These are phyloP conservation scores for Meta bourneti DNA, from an alignment of 2,888 invertebrate species.

Conservation along the genomic window DNA sequence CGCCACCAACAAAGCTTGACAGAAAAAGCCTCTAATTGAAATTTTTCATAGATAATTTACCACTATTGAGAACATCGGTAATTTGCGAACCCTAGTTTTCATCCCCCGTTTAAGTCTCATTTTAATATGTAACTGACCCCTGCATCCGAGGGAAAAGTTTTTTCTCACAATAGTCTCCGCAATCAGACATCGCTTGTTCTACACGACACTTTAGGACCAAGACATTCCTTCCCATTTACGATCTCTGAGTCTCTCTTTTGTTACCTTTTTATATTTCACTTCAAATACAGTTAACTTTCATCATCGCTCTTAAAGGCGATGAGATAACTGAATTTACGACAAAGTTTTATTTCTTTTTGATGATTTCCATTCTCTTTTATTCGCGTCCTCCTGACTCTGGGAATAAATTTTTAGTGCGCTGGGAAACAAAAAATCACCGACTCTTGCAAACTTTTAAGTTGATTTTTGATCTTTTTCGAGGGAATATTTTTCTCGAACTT, in stretches of 20 bases:
- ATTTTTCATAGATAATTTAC: too few species aligned
- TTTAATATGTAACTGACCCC: neutral
- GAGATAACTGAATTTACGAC: conserved; percentile 61
- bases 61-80: too few species aligned
- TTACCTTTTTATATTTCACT: conserved; percentile 38
- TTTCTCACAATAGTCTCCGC: conserved; percentile 11
- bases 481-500: too few species aligned
- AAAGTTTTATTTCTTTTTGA: conserved; percentile 10
- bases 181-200: conserved; percentile 57
- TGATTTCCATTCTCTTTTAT: neutral
- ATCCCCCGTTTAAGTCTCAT: neutral
- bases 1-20: too few species aligned
- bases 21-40: too few species aligned
- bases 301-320: conserved; percentile 33
- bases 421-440: neutral
- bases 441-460: too few species aligned
- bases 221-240: conserved; percentile 36
- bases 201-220: conserved; percentile 24
- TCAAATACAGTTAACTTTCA: conserved; percentile 27
- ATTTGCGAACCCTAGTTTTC: too few species aligned
- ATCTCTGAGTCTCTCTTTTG: conserved; percentile 11
- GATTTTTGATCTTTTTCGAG: too few species aligned
- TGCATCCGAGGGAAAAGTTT: neutral
- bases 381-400: neutral
- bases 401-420: neutral